Conservation (phyloP, 2,888 invertebrate species). For the Nomada goodeniana region DNA sequence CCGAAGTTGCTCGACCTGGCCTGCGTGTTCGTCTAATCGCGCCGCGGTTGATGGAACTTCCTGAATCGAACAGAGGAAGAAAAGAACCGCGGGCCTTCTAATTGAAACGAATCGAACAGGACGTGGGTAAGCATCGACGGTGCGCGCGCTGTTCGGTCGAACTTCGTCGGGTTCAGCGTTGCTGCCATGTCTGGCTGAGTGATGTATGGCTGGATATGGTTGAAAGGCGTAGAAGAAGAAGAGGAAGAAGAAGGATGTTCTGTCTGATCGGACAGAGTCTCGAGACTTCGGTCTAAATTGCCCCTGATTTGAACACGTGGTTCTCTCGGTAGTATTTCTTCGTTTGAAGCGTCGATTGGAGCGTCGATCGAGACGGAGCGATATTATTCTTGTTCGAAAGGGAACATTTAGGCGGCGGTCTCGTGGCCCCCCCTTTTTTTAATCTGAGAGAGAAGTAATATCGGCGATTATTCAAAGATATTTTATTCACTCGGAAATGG, state of each 20-base stretch:
- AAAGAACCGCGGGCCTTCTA: slow-evolving; percentile 18
- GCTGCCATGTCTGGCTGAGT: slow-evolving; percentile 6
- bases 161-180: neutral
- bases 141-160: neutral
- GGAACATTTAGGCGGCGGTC: too few species aligned
- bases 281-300: slow-evolving; percentile 20
- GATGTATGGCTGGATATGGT: slow-evolving; percentile 17
- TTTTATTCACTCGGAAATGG: too few species aligned
- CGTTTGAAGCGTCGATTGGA: neutral
- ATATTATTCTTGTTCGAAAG: too few species aligned
- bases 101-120: slow-evolving; percentile 40
- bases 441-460: neutral
- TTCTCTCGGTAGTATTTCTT: neutral
- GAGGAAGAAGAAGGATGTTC: slow-evolving; percentile 11
- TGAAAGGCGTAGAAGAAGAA: slow-evolving; percentile 18
- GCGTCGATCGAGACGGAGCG: too few species aligned
- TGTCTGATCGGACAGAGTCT: neutral
- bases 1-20: neutral
- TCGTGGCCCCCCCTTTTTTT: neutral
- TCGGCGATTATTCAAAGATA: too few species aligned
- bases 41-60: slow-evolving; percentile 3
- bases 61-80: slow-evolving; percentile 8
- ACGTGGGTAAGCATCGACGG: slow-evolving; percentile 19
- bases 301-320: neutral
- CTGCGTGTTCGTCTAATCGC: slow-evolving; percentile 34